Percentiles rank a stretch among this genome's conserved stretches.
phyloP scores from a whole-genome alignment of 2,797 vertebrate species.

The Remorina albescens region DNA sequence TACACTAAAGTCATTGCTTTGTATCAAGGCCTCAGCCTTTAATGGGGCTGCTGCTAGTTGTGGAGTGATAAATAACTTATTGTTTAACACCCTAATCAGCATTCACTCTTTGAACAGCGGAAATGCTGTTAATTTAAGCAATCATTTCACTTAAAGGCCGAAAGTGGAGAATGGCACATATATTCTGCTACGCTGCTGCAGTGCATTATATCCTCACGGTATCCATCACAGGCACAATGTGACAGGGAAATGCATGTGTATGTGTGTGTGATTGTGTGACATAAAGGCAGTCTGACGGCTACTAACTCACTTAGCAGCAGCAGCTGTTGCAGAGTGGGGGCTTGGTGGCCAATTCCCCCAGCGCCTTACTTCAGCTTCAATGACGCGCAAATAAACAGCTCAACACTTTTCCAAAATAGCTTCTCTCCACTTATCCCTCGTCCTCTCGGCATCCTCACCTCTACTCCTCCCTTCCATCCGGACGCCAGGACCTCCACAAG shows the following conservation, averaged over 20 bases:
- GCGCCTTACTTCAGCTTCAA: constrained; percentile 99
- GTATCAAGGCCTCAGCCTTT: constrained; percentile 94
- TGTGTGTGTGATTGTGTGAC: constrained; percentile 90
- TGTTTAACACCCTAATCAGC: constrained; percentile 99
- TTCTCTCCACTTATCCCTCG: constrained; percentile 64
- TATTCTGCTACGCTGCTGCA: constrained; percentile 83
- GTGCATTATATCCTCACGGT: constrained; percentile 92
- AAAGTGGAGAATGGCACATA: constrained; percentile 91
- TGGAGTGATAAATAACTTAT: constrained; percentile 99
- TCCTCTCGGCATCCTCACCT: constrained; percentile 62
- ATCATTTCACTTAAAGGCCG: constrained; percentile 98
- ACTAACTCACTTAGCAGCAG: constrained; percentile 99
- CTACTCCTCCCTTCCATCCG: constrained; percentile 35
- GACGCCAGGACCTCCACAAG: constrained; percentile 28
- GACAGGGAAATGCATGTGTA: constrained; percentile 73
- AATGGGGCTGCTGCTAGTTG: constrained; percentile 98
- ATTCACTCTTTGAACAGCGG: constrained; percentile 96
- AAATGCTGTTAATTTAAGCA: constrained; percentile 97
- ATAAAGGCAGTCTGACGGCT: constrained; percentile 99
- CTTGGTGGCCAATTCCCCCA: constrained; percentile 98
- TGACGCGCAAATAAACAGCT: constrained; percentile 96
- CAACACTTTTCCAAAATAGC: constrained; percentile 93
- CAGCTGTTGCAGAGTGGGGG: constrained; percentile 97
- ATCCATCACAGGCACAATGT: constrained; percentile 93
- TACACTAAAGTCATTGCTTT: constrained; percentile 95